phyloP scores from a whole-genome alignment of 2,113 vertebrate genomes.

The Lophius piscatorius region DNA sequence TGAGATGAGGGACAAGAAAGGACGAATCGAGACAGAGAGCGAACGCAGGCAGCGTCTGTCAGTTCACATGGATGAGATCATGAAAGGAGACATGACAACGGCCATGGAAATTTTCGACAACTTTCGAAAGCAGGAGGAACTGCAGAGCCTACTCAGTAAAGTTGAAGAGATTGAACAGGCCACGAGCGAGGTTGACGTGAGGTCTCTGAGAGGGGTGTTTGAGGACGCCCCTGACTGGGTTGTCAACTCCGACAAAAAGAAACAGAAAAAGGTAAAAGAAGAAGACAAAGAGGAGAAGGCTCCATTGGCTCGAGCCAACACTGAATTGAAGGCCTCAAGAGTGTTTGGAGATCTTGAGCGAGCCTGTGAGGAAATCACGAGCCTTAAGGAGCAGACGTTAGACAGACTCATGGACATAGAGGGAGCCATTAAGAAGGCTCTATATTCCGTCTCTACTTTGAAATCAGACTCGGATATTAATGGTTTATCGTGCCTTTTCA shows the following conservation, averaged over 20 bases:
- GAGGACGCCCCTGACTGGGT: conserved; percentile 87
- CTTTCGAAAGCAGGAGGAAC: conserved; percentile 84
- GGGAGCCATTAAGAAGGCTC: conserved; percentile 90
- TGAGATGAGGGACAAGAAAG: conserved; percentile 84
- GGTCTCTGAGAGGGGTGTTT: conserved; percentile 83
- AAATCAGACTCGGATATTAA: conserved; percentile 88
- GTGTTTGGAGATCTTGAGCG: conserved; percentile 90
- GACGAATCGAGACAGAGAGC: conserved; percentile 82
- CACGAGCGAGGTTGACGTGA: conserved; percentile 81
- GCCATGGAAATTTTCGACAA: conserved; percentile 87
- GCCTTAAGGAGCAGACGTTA: conserved; percentile 92
- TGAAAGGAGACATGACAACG: conserved; percentile 84
- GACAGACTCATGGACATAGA: conserved; percentile 90
- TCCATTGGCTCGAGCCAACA: conserved; percentile 47
- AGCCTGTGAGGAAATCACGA: conserved; percentile 89
- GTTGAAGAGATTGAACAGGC: conserved; percentile 89
- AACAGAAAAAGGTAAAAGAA: conserved; percentile 25
- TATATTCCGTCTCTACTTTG: conserved; percentile 90
- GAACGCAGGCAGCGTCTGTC: conserved; percentile 87
- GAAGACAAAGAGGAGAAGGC: conserved; percentile 54
- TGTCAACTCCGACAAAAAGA: conserved; percentile 56
- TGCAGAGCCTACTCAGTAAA: conserved; percentile 85
- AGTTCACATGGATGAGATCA: conserved; percentile 89
- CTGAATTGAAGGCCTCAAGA: conserved; percentile 79
- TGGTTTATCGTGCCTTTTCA: conserved; percentile 85